These are phyloP conservation scores for Stercorarius parasiticus DNA, from an alignment of 2,113 vertebrate genomes.

Conservation along the genomic window DNA sequence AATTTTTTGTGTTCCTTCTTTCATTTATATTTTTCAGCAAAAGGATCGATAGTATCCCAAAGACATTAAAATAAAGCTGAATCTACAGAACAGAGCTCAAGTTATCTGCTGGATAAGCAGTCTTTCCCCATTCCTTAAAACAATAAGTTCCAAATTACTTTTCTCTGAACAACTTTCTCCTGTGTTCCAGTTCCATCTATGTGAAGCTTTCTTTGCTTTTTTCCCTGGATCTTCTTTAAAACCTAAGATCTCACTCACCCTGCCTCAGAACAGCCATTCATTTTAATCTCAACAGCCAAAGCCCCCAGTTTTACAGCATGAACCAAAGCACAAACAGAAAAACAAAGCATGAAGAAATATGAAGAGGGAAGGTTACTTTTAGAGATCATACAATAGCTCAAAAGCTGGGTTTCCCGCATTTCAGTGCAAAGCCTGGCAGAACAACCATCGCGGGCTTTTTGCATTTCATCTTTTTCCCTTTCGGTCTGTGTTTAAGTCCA, in stretches of 20 bases:
- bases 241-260: background rate
- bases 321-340: background rate
- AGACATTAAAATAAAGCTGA: constrained; percentile 58
- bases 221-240: background rate
- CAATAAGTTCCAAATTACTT: constrained; percentile 2
- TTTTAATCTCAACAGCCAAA: background rate
- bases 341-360: background rate
- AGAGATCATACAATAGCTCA: background rate
- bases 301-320: background rate
- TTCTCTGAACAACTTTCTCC: background rate
- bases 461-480: background rate
- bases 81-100: background rate
- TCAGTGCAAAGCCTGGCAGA: background rate
- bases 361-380: background rate
- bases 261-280: background rate
- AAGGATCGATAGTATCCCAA: background rate
- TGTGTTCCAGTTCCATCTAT: background rate
- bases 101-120: constrained; percentile 38
- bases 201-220: background rate
- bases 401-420: background rate
- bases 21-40: constrained; percentile 8
- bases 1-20: background rate
- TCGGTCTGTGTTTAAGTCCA: background rate
- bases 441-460: accelerated
- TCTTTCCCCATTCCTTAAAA: background rate